phyloP scores from a whole-genome alignment of 2,113 vertebrate species.

The Xerus inauris region DNA sequence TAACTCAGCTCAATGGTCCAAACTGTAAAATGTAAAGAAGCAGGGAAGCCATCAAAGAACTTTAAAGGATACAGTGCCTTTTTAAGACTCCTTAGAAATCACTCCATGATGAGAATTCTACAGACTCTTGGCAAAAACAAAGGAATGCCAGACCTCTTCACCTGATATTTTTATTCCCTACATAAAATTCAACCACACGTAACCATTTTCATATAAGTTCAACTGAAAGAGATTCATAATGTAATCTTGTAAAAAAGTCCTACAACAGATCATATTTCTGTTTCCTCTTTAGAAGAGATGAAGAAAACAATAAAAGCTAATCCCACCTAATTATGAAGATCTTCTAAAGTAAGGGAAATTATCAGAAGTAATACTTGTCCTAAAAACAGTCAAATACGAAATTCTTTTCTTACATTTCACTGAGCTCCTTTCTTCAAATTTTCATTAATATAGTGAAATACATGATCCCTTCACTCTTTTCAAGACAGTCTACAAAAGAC shows the following conservation, averaged over 20 bases:
- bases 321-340: conserved; percentile 22
- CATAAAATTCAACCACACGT: conserved; percentile 22
- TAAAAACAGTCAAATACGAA: conserved; percentile 24
- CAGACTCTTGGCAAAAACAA: neutral
- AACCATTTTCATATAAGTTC: conserved; percentile 31
- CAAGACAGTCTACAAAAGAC: conserved; percentile 50
- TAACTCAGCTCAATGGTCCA: conserved; percentile 19
- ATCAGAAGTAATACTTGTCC: neutral
- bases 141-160: neutral
- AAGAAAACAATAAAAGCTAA: conserved; percentile 44
- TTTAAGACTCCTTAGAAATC: conserved; percentile 67
- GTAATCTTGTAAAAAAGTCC: conserved; percentile 42
- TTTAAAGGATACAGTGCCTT: conserved; percentile 17
- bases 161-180: conserved; percentile 27
- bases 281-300: neutral
- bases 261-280: conserved; percentile 20
- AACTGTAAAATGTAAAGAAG: conserved; percentile 44
- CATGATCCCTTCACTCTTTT: conserved; percentile 1
- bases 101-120: conserved; percentile 49
- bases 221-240: conserved; percentile 38
- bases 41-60: conserved; percentile 43
- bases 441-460: conserved; percentile 50
- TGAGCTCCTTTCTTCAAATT: conserved; percentile 41
- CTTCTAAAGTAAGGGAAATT: conserved; percentile 41
- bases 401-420: conserved; percentile 46